phyloP scores from a whole-genome alignment of 2,113 vertebrate genomes.

The Anser brachyrhynchus region DNA sequence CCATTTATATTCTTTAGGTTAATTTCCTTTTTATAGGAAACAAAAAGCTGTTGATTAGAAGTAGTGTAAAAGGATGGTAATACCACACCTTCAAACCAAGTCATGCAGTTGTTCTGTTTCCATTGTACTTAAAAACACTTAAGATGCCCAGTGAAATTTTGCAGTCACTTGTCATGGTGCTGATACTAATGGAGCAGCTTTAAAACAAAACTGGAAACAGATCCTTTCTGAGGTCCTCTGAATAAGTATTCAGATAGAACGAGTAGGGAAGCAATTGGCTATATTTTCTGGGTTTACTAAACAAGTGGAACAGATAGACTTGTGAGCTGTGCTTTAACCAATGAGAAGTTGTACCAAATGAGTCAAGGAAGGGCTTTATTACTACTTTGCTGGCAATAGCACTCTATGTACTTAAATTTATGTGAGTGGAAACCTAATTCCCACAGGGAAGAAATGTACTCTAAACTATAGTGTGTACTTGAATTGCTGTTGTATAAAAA shows the following conservation, averaged over 20 bases:
- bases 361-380: slow-evolving; percentile 48
- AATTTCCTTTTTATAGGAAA: neutral
- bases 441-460: slow-evolving; percentile 32
- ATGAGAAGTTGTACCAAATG: slow-evolving; percentile 39
- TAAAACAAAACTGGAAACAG: neutral
- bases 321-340: slow-evolving; percentile 13
- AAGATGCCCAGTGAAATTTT: neutral
- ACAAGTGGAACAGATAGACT: slow-evolving; percentile 37
- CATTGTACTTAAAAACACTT: neutral
- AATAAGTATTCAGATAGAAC: neutral
- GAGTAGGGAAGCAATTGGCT: neutral
- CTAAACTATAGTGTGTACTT: slow-evolving; percentile 43
- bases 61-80: neutral
- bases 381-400: slow-evolving; percentile 47
- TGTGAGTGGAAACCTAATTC: slow-evolving; percentile 56
- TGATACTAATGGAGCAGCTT: neutral
- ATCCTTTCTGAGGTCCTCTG: neutral
- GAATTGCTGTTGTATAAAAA: slow-evolving; percentile 64
- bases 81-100: neutral
- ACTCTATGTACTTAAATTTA: slow-evolving; percentile 55
- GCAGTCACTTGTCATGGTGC: neutral
- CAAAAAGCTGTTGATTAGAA: neutral
- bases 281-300: neutral
- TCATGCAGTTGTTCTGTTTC: neutral
- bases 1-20: neutral